Conservation (phyloP, 2,797 vertebrate genomes). For the Notolabrus celidotus region DNA sequence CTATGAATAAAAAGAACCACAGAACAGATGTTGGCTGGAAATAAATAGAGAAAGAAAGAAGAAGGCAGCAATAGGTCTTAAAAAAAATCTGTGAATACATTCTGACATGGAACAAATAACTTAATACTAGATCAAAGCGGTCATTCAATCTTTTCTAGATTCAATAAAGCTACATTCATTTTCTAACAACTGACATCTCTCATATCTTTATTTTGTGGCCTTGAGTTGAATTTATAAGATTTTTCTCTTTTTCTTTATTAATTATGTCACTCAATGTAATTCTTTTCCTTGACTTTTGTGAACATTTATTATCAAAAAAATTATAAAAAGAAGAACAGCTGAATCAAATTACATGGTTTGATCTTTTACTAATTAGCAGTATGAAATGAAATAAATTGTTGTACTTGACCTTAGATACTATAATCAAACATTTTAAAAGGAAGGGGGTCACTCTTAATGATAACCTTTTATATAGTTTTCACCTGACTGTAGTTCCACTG, state of each 20-base stretch:
- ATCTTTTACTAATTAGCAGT: background rate
- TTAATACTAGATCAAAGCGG: background rate
- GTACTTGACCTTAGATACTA: background rate
- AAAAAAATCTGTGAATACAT: background rate
- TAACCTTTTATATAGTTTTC: background rate
- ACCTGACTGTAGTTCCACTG: too few species aligned
- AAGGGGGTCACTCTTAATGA: background rate
- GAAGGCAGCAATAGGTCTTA: background rate
- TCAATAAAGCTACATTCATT: background rate
- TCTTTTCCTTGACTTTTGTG: background rate
- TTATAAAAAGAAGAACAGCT: background rate
- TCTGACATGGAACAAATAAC: background rate
- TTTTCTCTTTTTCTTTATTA: background rate
- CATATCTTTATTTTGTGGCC: background rate
- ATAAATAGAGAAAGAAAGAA: background rate
- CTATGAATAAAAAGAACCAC: background rate
- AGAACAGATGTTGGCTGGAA: background rate
- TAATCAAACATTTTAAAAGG: background rate
- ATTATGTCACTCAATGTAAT: background rate
- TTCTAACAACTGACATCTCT: background rate
- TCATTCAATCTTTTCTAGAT: background rate
- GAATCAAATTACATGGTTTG: background rate
- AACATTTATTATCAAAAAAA: background rate
- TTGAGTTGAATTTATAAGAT: background rate
- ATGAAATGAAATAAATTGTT: background rate